Evolutionary conservation across 2,113 vertebrate genomes (phyloP).

Genomic region (Neodontobutis hainanensis): DNA sequence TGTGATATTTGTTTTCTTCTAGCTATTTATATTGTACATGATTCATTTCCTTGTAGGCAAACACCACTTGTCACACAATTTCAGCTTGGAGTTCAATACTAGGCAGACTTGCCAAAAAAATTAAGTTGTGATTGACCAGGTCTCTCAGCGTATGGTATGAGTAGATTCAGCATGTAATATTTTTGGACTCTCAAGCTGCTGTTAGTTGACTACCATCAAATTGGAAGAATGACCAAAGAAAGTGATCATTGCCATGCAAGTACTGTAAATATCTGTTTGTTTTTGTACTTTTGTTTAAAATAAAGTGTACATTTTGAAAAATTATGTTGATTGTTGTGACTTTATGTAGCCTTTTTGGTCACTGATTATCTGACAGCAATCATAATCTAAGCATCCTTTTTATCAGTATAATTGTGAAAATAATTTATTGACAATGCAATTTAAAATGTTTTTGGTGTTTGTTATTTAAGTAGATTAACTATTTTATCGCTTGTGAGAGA

Average conservation of each 20-base stretch:
- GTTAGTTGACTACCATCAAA: conserved; percentile 70
- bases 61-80: conserved; percentile 39
- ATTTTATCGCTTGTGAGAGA: no score
- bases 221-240: conserved; percentile 95
- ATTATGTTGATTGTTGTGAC: conserved; percentile 28
- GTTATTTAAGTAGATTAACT: no score
- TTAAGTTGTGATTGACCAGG: conserved; percentile 46
- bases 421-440: no score
- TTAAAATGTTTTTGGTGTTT: no score
- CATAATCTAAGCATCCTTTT: neutral
- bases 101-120: conserved; percentile 47
- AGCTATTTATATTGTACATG: conserved; percentile 77
- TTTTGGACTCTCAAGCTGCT: conserved; percentile 58
- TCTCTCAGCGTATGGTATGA: conserved; percentile 56
- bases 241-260: conserved; percentile 82
- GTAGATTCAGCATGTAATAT: conserved; percentile 62
- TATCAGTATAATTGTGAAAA: neutral
- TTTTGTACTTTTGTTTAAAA: conserved; percentile 94
- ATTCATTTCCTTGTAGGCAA: conserved; percentile 55
- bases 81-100: conserved; percentile 39
- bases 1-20: conserved; percentile 64
- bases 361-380: neutral
- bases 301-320: conserved; percentile 90
- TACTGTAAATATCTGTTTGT: conserved; percentile 94
- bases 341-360: neutral